A percentile compares a stretch with the other conserved stretches of the same genome.
Conservation (phyloP, 2,888 invertebrate genomes). For the Thyatira batis region DNA sequence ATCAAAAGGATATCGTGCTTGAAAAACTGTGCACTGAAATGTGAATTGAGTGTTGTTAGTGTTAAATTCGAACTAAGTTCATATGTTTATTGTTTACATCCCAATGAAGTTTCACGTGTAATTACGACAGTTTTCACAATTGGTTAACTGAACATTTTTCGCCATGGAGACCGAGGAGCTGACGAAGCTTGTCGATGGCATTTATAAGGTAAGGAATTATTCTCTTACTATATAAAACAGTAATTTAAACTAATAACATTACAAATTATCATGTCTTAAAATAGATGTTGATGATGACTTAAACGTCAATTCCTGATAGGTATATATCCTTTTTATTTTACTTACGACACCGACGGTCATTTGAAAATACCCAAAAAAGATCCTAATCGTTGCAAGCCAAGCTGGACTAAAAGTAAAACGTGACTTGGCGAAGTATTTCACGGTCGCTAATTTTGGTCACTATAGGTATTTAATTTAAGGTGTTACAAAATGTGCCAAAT, state of each 20-base stretch:
- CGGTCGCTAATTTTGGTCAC: neutral
- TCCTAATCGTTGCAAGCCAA: neutral
- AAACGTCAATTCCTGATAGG: no score
- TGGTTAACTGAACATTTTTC: slow-evolving; percentile 63
- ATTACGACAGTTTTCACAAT: slow-evolving; percentile 49
- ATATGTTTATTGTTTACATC: slow-evolving; percentile 53
- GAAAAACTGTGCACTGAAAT: slow-evolving; percentile 65
- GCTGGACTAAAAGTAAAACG: no score
- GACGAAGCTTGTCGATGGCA: slow-evolving; percentile 94
- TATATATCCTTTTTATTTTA: no score
- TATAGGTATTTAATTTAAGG: neutral
- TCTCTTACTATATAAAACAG: neutral
- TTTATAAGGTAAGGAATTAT: slow-evolving; percentile 90
- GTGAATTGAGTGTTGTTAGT: slow-evolving; percentile 73
- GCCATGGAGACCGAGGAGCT: slow-evolving; percentile 93
- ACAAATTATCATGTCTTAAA: no score
- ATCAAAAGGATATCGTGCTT: slow-evolving; percentile 41
- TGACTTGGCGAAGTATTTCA: neutral
- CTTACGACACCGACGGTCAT: no score
- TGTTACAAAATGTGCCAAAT: neutral
- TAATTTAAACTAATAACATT: neutral
- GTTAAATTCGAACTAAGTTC: slow-evolving; percentile 64
- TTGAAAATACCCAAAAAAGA: neutral
- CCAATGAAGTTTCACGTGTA: slow-evolving; percentile 76
- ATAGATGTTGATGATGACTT: no score